A percentile compares a stretch with the other conserved stretches of the same genome.
These are phyloP conservation scores for Scolanthus callimorphus DNA, from an alignment of 92 coral and sea anemone genomes.

Conservation along the genomic window DNA sequence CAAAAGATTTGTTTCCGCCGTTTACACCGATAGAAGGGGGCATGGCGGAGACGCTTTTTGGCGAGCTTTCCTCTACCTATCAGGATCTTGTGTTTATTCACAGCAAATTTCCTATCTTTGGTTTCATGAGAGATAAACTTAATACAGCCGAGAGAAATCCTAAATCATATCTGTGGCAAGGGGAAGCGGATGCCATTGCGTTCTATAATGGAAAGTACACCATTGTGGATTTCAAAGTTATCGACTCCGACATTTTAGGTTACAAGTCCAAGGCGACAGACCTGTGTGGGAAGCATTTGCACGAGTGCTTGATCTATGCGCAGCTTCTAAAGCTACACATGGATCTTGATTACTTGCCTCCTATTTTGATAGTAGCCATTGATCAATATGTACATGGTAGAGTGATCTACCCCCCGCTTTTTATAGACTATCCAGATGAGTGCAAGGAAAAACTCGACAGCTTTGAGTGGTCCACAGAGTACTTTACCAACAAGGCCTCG, in stretches of 20 bases:
- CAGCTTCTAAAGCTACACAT: constrained; percentile 41
- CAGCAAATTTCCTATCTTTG: constrained; percentile 12
- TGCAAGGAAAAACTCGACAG: constrained; percentile 22
- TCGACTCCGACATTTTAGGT: constrained; percentile 10
- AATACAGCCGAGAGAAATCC: too few species aligned
- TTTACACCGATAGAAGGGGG: too few species aligned
- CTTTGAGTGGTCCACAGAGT: constrained; percentile 24
- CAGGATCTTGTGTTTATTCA: too few species aligned
- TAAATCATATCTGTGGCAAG: constrained; percentile 14
- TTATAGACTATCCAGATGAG: constrained; percentile 27
- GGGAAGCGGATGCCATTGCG: constrained; percentile 40
- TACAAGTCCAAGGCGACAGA: constrained; percentile 12
- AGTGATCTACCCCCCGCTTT: constrained; percentile 18
- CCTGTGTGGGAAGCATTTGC: constrained; percentile 24
- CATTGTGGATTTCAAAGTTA: constrained; percentile 50
- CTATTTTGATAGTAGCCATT: constrained; percentile 42
- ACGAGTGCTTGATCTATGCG: constrained; percentile 59
- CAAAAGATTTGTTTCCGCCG: too few species aligned
- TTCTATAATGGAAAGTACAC: constrained; percentile 17
- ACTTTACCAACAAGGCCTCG: too few species aligned
- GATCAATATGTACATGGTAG: constrained; percentile 11
- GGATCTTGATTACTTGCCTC: constrained; percentile 32
- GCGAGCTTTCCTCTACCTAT: too few species aligned
- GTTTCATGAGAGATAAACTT: constrained; percentile 10
- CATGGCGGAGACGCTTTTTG: too few species aligned